A percentile compares a stretch with the other conserved stretches of the same genome.
Conservation (phyloP, 2,888 invertebrate species). For the Danaus chrysippus region DNA sequence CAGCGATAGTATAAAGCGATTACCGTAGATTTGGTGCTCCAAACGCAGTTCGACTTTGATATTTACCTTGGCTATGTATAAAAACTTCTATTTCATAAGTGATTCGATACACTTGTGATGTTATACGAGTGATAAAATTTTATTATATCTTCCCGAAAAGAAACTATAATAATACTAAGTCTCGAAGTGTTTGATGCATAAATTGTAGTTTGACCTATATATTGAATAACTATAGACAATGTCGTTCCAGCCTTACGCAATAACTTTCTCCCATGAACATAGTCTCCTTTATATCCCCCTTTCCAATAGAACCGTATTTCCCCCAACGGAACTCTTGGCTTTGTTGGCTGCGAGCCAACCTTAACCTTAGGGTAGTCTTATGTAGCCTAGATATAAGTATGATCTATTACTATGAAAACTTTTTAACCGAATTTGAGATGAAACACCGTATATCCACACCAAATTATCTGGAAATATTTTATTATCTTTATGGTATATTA, state of each 20-base stretch:
- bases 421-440: conserved; percentile 23
- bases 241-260: conserved; percentile 11
- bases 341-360: conserved; percentile 46
- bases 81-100: no score
- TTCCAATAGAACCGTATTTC: conserved; percentile 41
- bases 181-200: neutral
- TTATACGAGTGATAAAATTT: no score
- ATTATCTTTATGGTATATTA: no score
- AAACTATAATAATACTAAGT: no score
- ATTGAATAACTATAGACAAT: conserved; percentile 19
- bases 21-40: neutral
- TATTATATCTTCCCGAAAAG: no score
- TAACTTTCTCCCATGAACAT: conserved; percentile 22
- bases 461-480: no score
- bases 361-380: conserved; percentile 44
- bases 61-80: no score
- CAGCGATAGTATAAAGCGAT: conserved; percentile 1
- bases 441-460: neutral
- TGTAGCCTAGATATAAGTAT: conserved; percentile 44
- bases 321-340: conserved; percentile 36
- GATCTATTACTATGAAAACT: conserved; percentile 37
- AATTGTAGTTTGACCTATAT: conserved; percentile 16
- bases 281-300: conserved; percentile 40
- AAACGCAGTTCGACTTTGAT: neutral
- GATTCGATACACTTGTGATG: no score